Evolutionary conservation across 1,140 invertebrate genomes (phyloP).

Genomic region (Megalonaias nervosa): DNA sequence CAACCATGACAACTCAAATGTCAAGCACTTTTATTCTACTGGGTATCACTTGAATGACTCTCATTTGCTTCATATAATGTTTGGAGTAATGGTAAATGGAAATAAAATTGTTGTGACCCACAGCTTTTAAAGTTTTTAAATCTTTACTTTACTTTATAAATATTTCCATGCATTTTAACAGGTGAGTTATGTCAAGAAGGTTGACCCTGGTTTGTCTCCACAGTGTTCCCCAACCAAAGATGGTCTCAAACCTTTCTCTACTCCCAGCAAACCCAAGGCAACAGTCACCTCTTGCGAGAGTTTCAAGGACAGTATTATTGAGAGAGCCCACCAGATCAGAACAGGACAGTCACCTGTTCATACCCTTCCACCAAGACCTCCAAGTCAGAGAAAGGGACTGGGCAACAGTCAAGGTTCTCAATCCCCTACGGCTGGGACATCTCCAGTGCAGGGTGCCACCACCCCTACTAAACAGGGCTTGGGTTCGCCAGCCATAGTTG

Average conservation of each 20-base stretch:
- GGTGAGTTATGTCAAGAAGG: constrained; percentile 59
- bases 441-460: constrained; percentile 5
- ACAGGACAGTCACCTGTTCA: constrained; percentile 10
- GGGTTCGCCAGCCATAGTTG: constrained; percentile 48
- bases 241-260: constrained; percentile 18
- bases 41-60: too few relatives aligned
- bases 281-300: constrained; percentile 46
- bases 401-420: neutral
- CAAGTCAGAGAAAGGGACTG: constrained; percentile 1
- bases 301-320: constrained; percentile 52
- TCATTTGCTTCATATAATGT: too few relatives aligned
- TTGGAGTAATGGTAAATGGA: too few relatives aligned
- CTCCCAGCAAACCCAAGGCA: constrained; percentile 38
- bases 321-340: constrained; percentile 45
- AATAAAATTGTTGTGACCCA: too few relatives aligned
- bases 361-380: constrained; percentile 26
- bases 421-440: neutral
- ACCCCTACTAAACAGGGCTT: too few relatives aligned
- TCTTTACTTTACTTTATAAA: too few relatives aligned
- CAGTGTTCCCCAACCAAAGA: constrained; percentile 21
- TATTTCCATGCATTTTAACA: neutral
- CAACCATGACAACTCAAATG: too few relatives aligned
- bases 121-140: too few relatives aligned
- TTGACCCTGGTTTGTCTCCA: constrained; percentile 46
- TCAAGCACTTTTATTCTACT: too few relatives aligned